Conservation (phyloP, 2,888 invertebrate genomes). For the Chrysolina americana region DNA sequence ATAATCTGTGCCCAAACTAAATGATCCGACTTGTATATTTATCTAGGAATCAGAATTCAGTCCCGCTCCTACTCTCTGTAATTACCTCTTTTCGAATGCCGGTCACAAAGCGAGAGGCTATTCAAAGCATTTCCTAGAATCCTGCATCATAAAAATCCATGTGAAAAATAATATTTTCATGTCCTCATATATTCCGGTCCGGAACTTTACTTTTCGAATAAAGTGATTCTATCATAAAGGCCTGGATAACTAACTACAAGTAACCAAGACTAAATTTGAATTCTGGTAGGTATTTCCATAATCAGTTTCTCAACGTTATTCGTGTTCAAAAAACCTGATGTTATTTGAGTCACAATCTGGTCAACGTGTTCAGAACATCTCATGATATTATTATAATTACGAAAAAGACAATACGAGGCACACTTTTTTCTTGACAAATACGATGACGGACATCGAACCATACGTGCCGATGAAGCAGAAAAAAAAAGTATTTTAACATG, state of each 20-base stretch:
- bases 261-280: background rate
- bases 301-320: background rate
- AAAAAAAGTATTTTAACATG: too few species aligned
- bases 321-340: background rate
- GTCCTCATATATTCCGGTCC: background rate
- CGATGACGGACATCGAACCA: too few species aligned
- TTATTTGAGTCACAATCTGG: background rate
- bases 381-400: too few species aligned
- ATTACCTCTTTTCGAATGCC: constrained; percentile 19
- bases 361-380: too few species aligned
- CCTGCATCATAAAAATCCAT: constrained; percentile 10
- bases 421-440: too few species aligned
- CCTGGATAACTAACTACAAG: background rate
- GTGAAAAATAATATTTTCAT: constrained; percentile 12
- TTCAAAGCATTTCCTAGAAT: constrained; percentile 22
- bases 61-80: background rate
- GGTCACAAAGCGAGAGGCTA: constrained; percentile 23
- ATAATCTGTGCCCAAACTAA: too few species aligned
- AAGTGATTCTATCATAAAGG: background rate
- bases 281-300: background rate
- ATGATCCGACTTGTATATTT: too few species aligned
- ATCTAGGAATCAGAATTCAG: background rate
- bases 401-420: too few species aligned
- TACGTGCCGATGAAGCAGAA: too few species aligned
- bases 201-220: background rate